phyloP scores from a whole-genome alignment of 37 sponge, comb jelly and placozoan species.

The Beroe ovata region DNA sequence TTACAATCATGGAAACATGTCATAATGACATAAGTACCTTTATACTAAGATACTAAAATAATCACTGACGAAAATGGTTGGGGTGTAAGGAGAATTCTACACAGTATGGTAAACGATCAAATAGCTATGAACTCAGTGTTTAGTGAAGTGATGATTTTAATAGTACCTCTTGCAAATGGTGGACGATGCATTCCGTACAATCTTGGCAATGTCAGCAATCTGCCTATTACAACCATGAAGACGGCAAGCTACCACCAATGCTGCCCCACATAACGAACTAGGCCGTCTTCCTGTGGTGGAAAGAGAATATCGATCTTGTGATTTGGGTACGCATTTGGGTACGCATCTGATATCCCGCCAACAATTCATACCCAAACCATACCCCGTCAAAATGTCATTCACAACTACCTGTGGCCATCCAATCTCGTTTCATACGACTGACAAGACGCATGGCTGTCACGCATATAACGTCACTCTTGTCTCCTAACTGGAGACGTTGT shows the following conservation, averaged over 20 bases:
- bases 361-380: too few relatives aligned
- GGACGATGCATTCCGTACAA: slow-evolving; percentile 82
- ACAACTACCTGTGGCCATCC: slow-evolving; percentile 76
- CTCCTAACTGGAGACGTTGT: slow-evolving; percentile 89
- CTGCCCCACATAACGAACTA: slow-evolving; percentile 97
- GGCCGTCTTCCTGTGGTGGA: slow-evolving; percentile 85
- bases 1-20: neutral
- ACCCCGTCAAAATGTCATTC: too few relatives aligned
- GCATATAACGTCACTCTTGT: slow-evolving; percentile 82
- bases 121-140: too few relatives aligned
- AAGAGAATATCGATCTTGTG: too few relatives aligned
- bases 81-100: too few relatives aligned
- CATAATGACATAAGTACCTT: too few relatives aligned
- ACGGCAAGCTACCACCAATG: slow-evolving; percentile 88
- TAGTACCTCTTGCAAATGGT: slow-evolving; percentile 92
- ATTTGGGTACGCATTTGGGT: too few relatives aligned
- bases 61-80: too few relatives aligned
- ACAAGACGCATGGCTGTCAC: slow-evolving; percentile 73
- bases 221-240: slow-evolving; percentile 82
- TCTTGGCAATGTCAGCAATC: slow-evolving; percentile 79
- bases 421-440: slow-evolving; percentile 96
- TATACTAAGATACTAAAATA: too few relatives aligned
- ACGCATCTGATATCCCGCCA: too few relatives aligned
- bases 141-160: too few relatives aligned
- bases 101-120: too few relatives aligned